Conservation (phyloP, 2,888 invertebrate species). For the Phalera bucephala region DNA sequence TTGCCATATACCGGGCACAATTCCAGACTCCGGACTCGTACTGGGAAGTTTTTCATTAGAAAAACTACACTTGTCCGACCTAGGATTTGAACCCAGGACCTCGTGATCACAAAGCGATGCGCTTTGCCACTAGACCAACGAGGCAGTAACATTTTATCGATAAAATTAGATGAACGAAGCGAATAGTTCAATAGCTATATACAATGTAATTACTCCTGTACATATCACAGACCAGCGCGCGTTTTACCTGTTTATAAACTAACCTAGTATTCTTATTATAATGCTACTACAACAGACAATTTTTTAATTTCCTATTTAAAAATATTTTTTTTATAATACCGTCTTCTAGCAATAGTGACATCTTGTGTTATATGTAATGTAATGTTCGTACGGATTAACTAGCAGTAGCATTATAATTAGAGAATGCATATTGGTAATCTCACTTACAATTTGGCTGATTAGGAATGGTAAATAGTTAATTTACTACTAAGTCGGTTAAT, state of each 20-base stretch:
- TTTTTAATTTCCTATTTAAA: neutral
- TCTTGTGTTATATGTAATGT: no score
- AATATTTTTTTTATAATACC: neutral
- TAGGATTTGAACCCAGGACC: no score
- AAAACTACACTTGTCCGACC: no score
- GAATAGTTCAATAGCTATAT: constrained; percentile 13
- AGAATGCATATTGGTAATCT: constrained; percentile 26
- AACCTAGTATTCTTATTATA: constrained; percentile 29
- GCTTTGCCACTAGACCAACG: no score
- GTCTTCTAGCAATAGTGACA: constrained; percentile 4
- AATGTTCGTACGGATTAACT: no score
- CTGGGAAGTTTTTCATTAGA: no score
- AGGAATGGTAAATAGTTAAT: constrained; percentile 38
- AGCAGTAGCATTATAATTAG: constrained; percentile 19
- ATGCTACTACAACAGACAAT: constrained; percentile 10
- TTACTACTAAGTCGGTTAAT: constrained; percentile 15
- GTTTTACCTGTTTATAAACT: constrained; percentile 36
- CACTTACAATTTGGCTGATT: constrained; percentile 60
- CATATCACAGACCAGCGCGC: constrained; percentile 59
- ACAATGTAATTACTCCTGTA: constrained; percentile 31
- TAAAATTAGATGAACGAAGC: constrained; percentile 11
- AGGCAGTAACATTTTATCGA: neutral
- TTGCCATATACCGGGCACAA: no score
- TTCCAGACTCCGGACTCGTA: no score
- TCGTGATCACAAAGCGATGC: no score